phyloP scores from a whole-genome alignment of 2,888 invertebrate species.

The Odontocolon sp. region DNA sequence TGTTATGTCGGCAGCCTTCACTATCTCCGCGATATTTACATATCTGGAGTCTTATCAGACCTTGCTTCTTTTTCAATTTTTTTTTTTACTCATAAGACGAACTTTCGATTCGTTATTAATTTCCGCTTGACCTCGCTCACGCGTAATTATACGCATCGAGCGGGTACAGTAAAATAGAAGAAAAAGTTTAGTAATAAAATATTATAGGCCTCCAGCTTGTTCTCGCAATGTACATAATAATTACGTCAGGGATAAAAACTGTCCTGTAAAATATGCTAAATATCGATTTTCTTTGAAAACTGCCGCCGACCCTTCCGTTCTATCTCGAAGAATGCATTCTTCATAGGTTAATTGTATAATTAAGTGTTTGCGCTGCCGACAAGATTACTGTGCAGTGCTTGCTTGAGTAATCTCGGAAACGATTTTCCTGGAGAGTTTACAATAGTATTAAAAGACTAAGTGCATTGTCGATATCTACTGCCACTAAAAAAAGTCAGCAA shows the following conservation, averaged over 20 bases:
- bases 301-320: conserved; percentile 1
- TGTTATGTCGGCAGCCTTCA: not conserved
- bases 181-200: not conserved
- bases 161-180: not conserved
- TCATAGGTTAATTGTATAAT: conserved; percentile 51
- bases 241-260: not conserved
- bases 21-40: conserved; percentile 6
- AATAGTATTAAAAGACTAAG: conserved; percentile 40
- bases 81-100: not conserved
- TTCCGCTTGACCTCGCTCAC: conserved; percentile 37
- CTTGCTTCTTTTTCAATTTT: conserved; percentile 1
- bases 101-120: conserved; percentile 41
- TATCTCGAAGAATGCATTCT: conserved; percentile 27
- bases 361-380: conserved; percentile 25
- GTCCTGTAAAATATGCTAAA: not conserved
- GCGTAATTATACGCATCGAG: conserved; percentile 41
- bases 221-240: not conserved
- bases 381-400: conserved; percentile 1
- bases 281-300: conserved; percentile 37
- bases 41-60: conserved; percentile 16
- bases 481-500: no score
- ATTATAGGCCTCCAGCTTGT: not conserved
- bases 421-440: conserved; percentile 52
- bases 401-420: conserved; percentile 42
- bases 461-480: no score